phyloP scores from a whole-genome alignment of 2,797 vertebrate genomes.

The Pangasius sanitwongsei region DNA sequence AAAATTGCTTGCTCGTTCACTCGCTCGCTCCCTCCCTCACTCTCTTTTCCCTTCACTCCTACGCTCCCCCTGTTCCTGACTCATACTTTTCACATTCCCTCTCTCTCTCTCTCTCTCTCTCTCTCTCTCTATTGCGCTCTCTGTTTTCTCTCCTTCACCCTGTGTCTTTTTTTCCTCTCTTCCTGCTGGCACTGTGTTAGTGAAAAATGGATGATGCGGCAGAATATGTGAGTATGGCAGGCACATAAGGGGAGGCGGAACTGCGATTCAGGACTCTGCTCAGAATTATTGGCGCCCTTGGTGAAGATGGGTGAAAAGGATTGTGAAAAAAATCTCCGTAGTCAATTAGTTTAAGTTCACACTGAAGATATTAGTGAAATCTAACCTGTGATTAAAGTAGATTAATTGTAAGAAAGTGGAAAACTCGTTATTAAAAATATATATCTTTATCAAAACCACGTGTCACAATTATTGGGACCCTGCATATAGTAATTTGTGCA shows the following conservation, averaged over 20 bases:
- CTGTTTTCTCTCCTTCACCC: constrained; percentile 14
- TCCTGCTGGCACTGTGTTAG: constrained; percentile 68
- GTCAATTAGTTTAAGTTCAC: neutral
- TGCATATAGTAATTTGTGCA: neutral
- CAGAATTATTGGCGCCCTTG: constrained; percentile 17
- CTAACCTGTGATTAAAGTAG: neutral
- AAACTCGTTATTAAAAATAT: neutral
- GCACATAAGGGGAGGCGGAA: constrained; percentile 36
- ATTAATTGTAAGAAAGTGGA: neutral
- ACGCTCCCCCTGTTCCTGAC: constrained; percentile 53
- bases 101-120: constrained; percentile 31
- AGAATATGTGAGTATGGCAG: constrained; percentile 88
- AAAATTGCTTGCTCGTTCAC: constrained; percentile 12
- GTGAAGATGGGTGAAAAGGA: neutral
- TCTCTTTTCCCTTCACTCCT: constrained; percentile 53
- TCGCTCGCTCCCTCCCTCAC: constrained; percentile 8
- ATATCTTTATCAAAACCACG: neutral
- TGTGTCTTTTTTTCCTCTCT: constrained; percentile 42
- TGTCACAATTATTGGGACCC: too few relatives aligned
- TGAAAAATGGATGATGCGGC: constrained; percentile 89
- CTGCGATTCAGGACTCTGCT: constrained; percentile 17
- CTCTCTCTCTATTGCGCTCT: constrained; percentile 17
- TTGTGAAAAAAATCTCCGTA: neutral
- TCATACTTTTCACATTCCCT: constrained; percentile 46
- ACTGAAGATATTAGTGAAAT: neutral